Evolutionary conservation across 2,888 invertebrate genomes (phyloP).

Genomic region (Neocrepidodera transversa): DNA sequence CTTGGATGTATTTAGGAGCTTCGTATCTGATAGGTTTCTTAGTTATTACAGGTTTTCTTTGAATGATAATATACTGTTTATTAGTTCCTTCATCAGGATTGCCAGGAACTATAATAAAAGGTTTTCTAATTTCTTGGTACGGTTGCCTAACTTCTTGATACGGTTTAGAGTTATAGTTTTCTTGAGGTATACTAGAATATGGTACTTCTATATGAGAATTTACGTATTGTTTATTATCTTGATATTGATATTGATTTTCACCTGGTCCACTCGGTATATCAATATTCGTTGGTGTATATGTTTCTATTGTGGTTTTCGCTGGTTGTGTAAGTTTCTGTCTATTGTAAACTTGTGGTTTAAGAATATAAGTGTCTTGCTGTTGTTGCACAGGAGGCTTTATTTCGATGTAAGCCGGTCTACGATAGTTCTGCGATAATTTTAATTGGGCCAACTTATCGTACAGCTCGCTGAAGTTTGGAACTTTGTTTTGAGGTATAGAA

Average conservation of each 20-base stretch:
- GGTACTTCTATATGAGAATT: constrained; percentile 39
- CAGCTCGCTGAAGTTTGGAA: constrained; percentile 54
- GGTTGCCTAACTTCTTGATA: constrained; percentile 32
- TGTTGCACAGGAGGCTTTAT: constrained; percentile 32
- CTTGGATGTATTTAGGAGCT: constrained; percentile 6
- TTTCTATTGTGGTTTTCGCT: constrained; percentile 53
- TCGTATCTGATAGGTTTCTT: constrained; percentile 9
- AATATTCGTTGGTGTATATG: constrained; percentile 56
- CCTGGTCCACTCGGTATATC: constrained; percentile 48
- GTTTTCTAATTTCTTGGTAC: constrained; percentile 32
- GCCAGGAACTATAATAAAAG: constrained; percentile 31
- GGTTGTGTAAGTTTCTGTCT: constrained; percentile 38
- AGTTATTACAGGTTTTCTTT: constrained; percentile 32
- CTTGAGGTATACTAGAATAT: constrained; percentile 20
- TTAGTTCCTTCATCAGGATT: constrained; percentile 12
- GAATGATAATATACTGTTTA: constrained; percentile 29
- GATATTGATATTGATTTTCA: constrained; percentile 16
- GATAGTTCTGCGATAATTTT: constrained; percentile 51
- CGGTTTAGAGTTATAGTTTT: constrained; percentile 29
- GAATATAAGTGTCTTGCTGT: constrained; percentile 28
- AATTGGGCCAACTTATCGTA: constrained; percentile 58
- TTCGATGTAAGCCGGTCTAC: constrained; percentile 31
- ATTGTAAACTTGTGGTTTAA: constrained; percentile 31
- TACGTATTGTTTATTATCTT: constrained; percentile 33
- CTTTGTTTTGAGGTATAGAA: constrained; percentile 34